phyloP scores from a whole-genome alignment of 2,797 vertebrate genomes.

The Smutsia temminckii region DNA sequence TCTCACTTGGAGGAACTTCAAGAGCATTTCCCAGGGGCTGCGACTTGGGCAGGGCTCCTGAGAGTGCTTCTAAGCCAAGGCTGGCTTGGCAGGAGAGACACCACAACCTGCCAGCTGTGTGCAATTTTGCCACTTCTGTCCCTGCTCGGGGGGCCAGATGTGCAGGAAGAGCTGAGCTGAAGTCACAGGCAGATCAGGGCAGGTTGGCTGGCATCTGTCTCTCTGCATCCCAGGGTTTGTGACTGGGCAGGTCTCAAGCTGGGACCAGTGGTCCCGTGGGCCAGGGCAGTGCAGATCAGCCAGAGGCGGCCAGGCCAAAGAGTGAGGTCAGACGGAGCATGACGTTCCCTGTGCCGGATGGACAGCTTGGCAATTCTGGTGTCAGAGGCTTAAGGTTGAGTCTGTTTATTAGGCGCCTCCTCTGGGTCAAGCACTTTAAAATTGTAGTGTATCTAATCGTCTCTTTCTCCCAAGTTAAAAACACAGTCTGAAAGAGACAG shows the following conservation, averaged over 20 bases:
- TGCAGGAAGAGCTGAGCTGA: background rate
- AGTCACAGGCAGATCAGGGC: background rate
- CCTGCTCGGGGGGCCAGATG: fast-evolving
- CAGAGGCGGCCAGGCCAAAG: background rate
- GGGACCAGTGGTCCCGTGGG: background rate
- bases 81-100: background rate
- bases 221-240: background rate
- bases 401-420: too few relatives aligned
- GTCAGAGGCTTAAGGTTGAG: background rate
- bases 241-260: background rate
- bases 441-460: background rate
- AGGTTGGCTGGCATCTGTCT: background rate
- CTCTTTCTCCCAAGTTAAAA: background rate
- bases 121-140: too few relatives aligned
- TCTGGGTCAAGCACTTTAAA: background rate
- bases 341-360: too few relatives aligned
- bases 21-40: background rate
- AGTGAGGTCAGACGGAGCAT: background rate
- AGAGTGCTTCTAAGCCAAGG: background rate
- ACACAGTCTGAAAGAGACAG: background rate
- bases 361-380: background rate
- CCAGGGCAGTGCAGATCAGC: background rate
- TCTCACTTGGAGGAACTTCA: background rate
- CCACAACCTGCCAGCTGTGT: background rate
- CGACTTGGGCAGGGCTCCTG: background rate